Conservation (phyloP, 1,140 invertebrate species). For the Catajapyx aquilonaris region DNA sequence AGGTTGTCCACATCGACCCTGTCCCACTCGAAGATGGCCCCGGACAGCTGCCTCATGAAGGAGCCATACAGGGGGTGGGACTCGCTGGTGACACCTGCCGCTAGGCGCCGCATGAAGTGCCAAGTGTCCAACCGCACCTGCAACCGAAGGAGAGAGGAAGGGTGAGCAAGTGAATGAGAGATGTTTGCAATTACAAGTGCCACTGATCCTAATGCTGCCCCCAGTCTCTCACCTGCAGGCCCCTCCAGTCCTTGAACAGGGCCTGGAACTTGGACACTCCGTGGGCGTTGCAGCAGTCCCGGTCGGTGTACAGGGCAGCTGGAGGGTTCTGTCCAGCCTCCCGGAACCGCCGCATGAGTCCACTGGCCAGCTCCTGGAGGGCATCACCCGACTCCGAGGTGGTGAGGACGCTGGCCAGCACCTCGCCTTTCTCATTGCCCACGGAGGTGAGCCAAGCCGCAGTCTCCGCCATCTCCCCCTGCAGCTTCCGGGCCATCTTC, state of each 20-base stretch:
- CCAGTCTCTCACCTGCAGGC: not conserved
- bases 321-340: not conserved
- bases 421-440: constrained; percentile 4
- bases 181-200: no score
- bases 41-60: constrained; percentile 3
- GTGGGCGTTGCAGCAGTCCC: constrained; percentile 4
- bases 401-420: constrained; percentile 1
- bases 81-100: constrained; percentile 1
- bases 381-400: not conserved
- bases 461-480: no score
- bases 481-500: constrained; percentile 4
- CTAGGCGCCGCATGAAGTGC: constrained; percentile 2
- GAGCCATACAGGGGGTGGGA: constrained; percentile 3
- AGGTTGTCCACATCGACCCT: not conserved
- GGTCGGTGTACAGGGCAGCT: constrained; percentile 4
- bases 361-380: no score
- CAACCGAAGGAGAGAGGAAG: no score
- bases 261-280: not conserved
- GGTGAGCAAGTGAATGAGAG: no score
- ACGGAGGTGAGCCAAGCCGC: constrained; percentile 4
- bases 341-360: no score
- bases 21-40: constrained; percentile 3
- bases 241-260: constrained; percentile 1
- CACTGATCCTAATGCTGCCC: no score
- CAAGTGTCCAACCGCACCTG: constrained; percentile 3